These are phyloP conservation scores for Arctocebus calabarensis DNA, from an alignment of 2,797 vertebrate species.

Conservation along the genomic window DNA sequence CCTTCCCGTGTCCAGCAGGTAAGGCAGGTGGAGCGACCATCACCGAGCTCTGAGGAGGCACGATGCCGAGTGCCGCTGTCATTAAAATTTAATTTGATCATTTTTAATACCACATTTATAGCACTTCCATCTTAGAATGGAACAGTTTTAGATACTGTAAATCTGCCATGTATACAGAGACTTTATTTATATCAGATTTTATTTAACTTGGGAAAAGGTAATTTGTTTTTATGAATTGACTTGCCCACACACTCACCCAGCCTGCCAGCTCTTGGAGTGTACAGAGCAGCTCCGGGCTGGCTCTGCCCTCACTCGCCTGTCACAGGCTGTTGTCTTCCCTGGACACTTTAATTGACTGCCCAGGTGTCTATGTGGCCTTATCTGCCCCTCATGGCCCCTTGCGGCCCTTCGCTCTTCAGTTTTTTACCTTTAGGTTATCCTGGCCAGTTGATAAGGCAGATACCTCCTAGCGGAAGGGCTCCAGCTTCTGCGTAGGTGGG, in stretches of 20 bases:
- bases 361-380: background rate
- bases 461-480: accelerated
- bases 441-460: background rate
- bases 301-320: background rate
- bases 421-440: background rate
- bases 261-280: no score
- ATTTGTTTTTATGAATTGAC: slow-evolving; percentile 87
- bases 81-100: slow-evolving; percentile 85
- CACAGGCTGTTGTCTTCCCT: background rate
- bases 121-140: slow-evolving; percentile 78
- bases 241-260: background rate
- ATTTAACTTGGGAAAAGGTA: slow-evolving; percentile 86
- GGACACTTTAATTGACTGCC: background rate
- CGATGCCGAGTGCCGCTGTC: slow-evolving; percentile 74
- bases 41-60: background rate
- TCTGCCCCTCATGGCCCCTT: background rate
- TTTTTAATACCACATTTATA: slow-evolving; percentile 84
- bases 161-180: slow-evolving; percentile 80
- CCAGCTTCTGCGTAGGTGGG: background rate
- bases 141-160: slow-evolving; percentile 76
- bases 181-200: slow-evolving; percentile 85
- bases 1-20: background rate
- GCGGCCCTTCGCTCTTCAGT: background rate
- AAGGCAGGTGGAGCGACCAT: background rate
- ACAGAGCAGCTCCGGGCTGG: background rate